Conservation (phyloP, 2,113 vertebrate species). For the pig (Sus scrofa) region T2T-Sscrofa CM000824.6:29744501-29745000, state of each 20-base stretch:
- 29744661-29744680: background rate
- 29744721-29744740: background rate
- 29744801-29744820: background rate
- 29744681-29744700: background rate
- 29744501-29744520: background rate
- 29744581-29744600: background rate
- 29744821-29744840: background rate
- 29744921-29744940: too few species aligned
- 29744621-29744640: background rate
- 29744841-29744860: background rate
- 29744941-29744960: too few species aligned
- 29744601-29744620: background rate
- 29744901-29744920: too few species aligned
- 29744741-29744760: background rate
- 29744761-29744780: background rate
- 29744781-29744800: background rate
- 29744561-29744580: accelerated
- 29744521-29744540: background rate
- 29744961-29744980: too few species aligned
- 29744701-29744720: background rate
- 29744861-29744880: too few species aligned
- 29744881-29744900: too few species aligned
- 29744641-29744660: background rate
- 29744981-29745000: too few species aligned
- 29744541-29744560: background rate